Base-by-base conservation (phyloP, 2,113 vertebrate genomes). In the Monopterus albus region DNA sequence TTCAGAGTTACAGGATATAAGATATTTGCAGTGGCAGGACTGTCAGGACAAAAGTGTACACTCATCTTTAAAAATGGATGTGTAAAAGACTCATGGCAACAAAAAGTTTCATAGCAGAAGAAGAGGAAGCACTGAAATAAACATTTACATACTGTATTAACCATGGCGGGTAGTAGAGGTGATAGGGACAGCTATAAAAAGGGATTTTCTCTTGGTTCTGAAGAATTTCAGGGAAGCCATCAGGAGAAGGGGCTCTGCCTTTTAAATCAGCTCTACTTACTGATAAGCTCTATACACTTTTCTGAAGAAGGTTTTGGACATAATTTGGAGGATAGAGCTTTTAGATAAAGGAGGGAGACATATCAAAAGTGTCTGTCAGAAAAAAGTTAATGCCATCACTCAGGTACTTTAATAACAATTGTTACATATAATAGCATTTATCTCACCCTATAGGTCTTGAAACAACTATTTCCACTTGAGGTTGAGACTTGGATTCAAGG, bases 381-480 rank as follows among this genome's bases (percentile, higher is more conserved):
- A 66, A 46, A 59, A 35, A 46, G 52, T 49, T 31, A 21, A 38
- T 47, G 35, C 14, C 47, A 39, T 31, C 28, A 20, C 10, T 0
- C 2, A 29, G 38, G 11, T 36, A 52, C 25, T 70, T 50, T 25
- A 3, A 70, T 69, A 1, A 63, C 13, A 11, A 18, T 28, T 7
- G 5, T 31, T 8, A 33, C 8, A 23, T 3, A 18, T 5, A 17
- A 45, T 10, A 5, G 9, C 5, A 23, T 18, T 0, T 11, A 49
- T 67, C 95, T 96, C 95, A 99, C 98, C 97, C 96, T 88, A 98
- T 99, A 86, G 98, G 98, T 87, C 98, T 95, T 75, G 98, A 98
- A 92, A 99, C 98, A 87, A 99, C 96, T 88, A 99, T 96, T 94
- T 99, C 98, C 88, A 99, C 98, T 95, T 98, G 97, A 91, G 96